These are phyloP conservation scores for Galagoides demidoff DNA, from an alignment of 2,797 vertebrate species.

Conservation along the genomic window DNA sequence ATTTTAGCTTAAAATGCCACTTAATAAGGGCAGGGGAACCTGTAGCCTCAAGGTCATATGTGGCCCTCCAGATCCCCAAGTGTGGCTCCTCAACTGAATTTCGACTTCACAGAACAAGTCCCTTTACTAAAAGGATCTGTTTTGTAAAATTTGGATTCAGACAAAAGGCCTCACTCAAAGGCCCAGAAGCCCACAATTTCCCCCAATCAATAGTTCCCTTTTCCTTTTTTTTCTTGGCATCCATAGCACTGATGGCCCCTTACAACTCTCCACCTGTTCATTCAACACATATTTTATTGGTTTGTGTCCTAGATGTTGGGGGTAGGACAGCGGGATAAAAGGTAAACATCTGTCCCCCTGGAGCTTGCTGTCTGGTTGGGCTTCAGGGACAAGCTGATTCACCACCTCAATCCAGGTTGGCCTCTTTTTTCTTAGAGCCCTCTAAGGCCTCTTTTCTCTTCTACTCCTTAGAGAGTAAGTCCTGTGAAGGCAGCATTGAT, in stretches of 20 bases:
- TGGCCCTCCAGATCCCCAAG: background rate
- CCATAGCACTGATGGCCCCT: background rate
- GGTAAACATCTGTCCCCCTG: background rate
- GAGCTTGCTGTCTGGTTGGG: background rate
- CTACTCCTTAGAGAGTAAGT: accelerated
- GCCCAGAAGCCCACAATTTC: background rate
- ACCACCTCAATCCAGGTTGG: too few relatives aligned
- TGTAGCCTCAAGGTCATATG: background rate
- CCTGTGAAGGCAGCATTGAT: background rate
- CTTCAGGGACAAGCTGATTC: background rate
- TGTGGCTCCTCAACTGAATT: background rate
- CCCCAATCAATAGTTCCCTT: background rate
- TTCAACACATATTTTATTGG: background rate
- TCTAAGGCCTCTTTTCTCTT: background rate
- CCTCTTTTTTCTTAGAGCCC: background rate
- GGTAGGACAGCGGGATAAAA: background rate
- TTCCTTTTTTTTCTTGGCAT: background rate
- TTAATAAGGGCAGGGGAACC: background rate
- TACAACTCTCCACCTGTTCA: background rate
- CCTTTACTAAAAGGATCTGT: background rate
- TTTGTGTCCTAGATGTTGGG: background rate
- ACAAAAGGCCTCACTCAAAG: background rate
- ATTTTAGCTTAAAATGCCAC: background rate
- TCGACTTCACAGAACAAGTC: background rate
- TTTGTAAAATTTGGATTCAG: background rate